Percentiles rank a stretch among this genome's conserved stretches.
Evolutionary conservation across 2,113 vertebrate species (phyloP).

Genomic region (Toxotes chatareus): DNA sequence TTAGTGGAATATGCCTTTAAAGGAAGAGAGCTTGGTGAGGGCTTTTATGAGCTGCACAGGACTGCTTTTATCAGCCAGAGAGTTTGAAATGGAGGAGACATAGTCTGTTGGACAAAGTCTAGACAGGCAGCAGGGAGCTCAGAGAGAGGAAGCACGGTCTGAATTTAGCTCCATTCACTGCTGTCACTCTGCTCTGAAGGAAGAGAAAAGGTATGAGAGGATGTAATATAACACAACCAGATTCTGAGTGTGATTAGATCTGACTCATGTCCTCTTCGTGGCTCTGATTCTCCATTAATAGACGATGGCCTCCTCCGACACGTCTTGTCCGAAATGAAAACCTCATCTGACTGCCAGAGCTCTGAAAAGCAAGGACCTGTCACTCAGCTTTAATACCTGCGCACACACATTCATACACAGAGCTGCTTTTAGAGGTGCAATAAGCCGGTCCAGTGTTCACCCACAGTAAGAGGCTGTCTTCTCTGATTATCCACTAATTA

Average conservation of each 20-base stretch:
- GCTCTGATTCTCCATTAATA: slow-evolving; percentile 26
- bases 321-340: not conserved
- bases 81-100: not conserved
- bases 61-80: too few species aligned
- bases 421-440: not conserved
- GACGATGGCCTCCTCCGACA: not conserved
- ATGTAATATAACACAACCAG: not conserved
- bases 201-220: not conserved
- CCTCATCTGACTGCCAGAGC: not conserved
- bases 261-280: not conserved
- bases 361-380: not conserved
- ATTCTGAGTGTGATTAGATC: not conserved
- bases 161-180: not conserved
- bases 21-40: too few species aligned
- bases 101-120: too few species aligned
- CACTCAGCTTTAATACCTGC: not conserved
- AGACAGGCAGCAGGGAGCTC: too few species aligned
- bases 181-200: not conserved
- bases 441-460: not conserved
- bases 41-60: too few species aligned
- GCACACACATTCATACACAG: not conserved
- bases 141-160: not conserved
- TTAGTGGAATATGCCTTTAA: too few species aligned
- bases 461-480: not conserved
- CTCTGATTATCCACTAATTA: not conserved